Evolutionary conservation across 2,888 invertebrate genomes (phyloP).

Genomic region (Ormyrus labotus): DNA sequence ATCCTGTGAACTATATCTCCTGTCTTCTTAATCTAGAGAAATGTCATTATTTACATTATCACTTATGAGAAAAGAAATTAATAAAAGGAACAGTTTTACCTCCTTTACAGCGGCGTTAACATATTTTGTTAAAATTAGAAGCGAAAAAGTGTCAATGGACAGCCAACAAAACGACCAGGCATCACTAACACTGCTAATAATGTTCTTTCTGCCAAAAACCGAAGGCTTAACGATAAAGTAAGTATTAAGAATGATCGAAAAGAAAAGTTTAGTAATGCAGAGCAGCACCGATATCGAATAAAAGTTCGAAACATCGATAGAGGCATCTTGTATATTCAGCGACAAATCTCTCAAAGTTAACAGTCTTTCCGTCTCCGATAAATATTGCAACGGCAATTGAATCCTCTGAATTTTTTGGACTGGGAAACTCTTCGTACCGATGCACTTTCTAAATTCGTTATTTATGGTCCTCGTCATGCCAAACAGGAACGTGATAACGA

Average conservation of each 20-base stretch:
- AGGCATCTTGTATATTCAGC: constrained; percentile 20
- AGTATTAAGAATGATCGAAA: constrained; percentile 47
- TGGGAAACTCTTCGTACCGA: neutral
- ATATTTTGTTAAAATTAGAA: constrained; percentile 48
- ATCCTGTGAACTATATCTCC: constrained; percentile 33
- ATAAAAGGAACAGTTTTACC: constrained; percentile 7
- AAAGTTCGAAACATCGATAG: constrained; percentile 41
- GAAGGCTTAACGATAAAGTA: constrained; percentile 51
- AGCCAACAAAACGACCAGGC: constrained; percentile 42
- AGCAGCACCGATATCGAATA: constrained; percentile 43
- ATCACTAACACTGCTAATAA: constrained; percentile 6
- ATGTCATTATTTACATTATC: neutral
- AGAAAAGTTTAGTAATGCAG: constrained; percentile 49
- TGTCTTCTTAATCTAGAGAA: constrained; percentile 33
- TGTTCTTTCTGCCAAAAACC: constrained; percentile 14
- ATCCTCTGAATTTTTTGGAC: neutral
- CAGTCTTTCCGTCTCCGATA: constrained; percentile 13
- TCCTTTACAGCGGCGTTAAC: constrained; percentile 34
- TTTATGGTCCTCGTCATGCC: constrained; percentile 21
- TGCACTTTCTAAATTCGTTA: constrained; percentile 7
- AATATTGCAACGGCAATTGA: neutral
- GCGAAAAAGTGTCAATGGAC: constrained; percentile 43
- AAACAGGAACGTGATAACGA: constrained; percentile 25
- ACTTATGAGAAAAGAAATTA: neutral
- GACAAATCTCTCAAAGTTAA: constrained; percentile 25